Evolutionary conservation across 1,140 invertebrate species (phyloP), one percentile per base, ranked within the genome.

Genomic region (Papilio polyxenes): DNA sequence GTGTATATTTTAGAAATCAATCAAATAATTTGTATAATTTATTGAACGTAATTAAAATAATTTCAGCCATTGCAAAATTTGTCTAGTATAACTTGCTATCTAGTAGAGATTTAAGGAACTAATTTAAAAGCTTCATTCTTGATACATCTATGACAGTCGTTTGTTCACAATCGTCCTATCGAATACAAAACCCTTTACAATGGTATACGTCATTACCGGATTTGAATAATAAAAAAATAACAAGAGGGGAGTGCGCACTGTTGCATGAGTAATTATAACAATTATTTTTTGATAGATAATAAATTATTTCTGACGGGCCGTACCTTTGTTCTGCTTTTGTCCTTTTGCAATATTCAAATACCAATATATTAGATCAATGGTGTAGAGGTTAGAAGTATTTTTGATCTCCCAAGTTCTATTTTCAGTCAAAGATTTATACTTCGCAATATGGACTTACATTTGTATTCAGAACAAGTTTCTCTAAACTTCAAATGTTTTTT

Each of bases 271-370:
- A 92, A 93, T 93, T 92, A 92, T 90, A 89, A 93, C 90, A 92
- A 93, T 93, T 92, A 92, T 93, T 93, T 88, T 92, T 89, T 90
- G 89, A 92, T 92, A 93, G 88, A 90, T 92, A 91, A 93, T 93
- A 92, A 90, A 93, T 93, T 92, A 92, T 91, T 84, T 88, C 77
- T 88, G 89, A 90, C 87, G 85, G 85, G 82, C 80, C 85, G 78
- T 85, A 83, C 69, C 78, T 40, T 53, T 80, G 80, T 85, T 80
- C 17, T 75, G 69, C 76, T 48, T 69, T 80, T 80, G 56, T 80
- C 78, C 15, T 80, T 69, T 69, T 48, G 78, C 62, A 8, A 80
- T 80, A 69, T 80, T 80, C 13, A 69, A 51, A 48, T 17, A 48
- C 44, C 49, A 31, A 76, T 76, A 44, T 75, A 11, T 76, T 49